Conservation (phyloP, 2,888 invertebrate genomes). For the Netelia melanura region DNA sequence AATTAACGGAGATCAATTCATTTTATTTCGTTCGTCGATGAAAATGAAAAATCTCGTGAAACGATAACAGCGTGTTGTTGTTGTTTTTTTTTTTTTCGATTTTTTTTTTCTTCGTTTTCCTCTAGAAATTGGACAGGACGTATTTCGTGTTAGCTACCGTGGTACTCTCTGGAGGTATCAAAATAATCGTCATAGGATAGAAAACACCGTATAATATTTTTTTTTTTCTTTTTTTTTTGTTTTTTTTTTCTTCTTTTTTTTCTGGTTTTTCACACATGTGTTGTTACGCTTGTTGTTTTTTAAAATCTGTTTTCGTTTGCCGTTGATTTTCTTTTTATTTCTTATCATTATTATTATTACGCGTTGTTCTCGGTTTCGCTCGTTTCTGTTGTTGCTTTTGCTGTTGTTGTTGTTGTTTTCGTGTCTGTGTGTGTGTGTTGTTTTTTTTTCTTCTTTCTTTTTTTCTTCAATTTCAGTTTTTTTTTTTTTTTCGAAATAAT, state of each 20-base stretch:
- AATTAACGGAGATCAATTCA: conserved; percentile 80
- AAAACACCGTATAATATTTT: conserved; percentile 79
- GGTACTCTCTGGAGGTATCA: conserved; percentile 79
- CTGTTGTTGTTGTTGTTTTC: neutral
- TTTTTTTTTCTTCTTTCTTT: conserved; percentile 35
- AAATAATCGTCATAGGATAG: conserved; percentile 82
- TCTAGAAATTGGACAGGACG: conserved; percentile 74
- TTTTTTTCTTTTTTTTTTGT: conserved; percentile 42
- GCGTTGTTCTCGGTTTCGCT: conserved; percentile 9
- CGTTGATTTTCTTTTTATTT: conserved; percentile 30
- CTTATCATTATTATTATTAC: conserved; percentile 32
- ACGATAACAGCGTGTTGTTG: conserved; percentile 79
- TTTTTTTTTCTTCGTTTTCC: conserved; percentile 33
- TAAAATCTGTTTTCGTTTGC: conserved; percentile 34
- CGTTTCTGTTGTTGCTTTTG: neutral
- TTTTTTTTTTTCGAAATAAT: conserved; percentile 63
- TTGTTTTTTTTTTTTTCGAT: conserved; percentile 56
- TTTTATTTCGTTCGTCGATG: conserved; percentile 79
- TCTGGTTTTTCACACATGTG: conserved; percentile 47
- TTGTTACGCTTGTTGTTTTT: conserved; percentile 54
- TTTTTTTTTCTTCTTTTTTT: neutral
- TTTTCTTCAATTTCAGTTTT: conserved; percentile 22
- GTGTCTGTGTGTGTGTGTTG: neutral
- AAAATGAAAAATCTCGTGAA: conserved; percentile 81
- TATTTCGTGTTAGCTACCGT: conserved; percentile 72